Evolutionary conservation across 2,113 vertebrate genomes (phyloP), one percentile per base, ranked within the genome.

Genomic region (Hirundichthys speculiger): DNA sequence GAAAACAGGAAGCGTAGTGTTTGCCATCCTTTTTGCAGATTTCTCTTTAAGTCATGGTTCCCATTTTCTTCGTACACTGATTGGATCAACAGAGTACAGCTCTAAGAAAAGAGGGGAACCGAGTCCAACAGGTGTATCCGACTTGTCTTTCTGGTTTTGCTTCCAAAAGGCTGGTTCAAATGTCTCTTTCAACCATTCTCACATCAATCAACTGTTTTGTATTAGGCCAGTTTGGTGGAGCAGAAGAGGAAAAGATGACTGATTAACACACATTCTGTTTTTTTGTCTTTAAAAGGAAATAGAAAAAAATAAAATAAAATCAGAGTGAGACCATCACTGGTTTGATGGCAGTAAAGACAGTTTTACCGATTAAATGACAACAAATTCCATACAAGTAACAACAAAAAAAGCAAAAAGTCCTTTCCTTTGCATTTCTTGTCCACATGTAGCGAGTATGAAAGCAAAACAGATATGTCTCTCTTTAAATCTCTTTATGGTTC

Each of bases 1-100:
- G 74, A 81, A 84, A 84, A 85, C 63, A 86, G 86, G 82, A 85
- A 86, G 56, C 19, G 1, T 49, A 49, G 45, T 67, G 75, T 79
- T 77, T 73, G 69, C 61, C 64, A 42, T 77, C 64, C 51, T 57
- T 34, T 58, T 55, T 13, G 2, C 40, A 4, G 57, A 49, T 45
- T 59, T 75, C 49, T 55, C 21, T 45, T 48, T 24, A 58, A 52
- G 65, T 42, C n/a, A 13, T 8, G 41, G 20, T 46, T 49, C 46
- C 61, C 34, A 20, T 62, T 73, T 58, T 64, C 41, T 20, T 46
- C 22, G 34, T 34, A 46, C n/a, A 0, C 54, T 13, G 5, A 64
- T 30, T 41, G 15, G 59, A 57, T 42, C 19, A 13, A 66, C 22
- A 58, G 53, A 27, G 46, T 46, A 42, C 8, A 9, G 51, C 15